Conservation (phyloP, 2,888 invertebrate genomes). For the Bembecia ichneumoniformis region DNA sequence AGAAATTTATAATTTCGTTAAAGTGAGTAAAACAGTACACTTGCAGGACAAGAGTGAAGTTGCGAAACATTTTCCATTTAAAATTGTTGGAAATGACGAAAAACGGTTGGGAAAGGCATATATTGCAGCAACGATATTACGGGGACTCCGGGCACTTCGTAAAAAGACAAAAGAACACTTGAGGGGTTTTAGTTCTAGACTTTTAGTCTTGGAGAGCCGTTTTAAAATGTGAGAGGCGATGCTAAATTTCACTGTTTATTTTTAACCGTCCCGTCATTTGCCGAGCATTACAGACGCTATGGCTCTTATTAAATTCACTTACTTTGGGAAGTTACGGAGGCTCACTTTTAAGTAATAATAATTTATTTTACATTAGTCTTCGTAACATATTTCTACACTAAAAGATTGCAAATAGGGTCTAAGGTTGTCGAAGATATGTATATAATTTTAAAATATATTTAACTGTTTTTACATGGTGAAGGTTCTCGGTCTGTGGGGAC, state of each 20-base stretch:
- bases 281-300: too few species aligned
- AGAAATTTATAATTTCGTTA: neutral
- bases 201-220: neutral
- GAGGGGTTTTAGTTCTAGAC: neutral
- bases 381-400: too few species aligned
- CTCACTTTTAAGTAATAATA: too few species aligned
- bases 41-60: neutral
- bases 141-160: neutral
- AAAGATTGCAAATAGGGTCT: too few species aligned
- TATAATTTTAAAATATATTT: too few species aligned
- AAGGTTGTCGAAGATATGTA: too few species aligned
- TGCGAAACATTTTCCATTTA: neutral
- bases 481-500: too few species aligned
- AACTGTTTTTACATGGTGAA: too few species aligned
- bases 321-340: too few species aligned
- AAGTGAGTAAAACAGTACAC: too few species aligned
- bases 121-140: neutral
- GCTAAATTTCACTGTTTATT: neutral
- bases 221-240: neutral
- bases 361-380: too few species aligned
- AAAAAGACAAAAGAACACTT: neutral
- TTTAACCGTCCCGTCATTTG: neutral
- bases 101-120: neutral
- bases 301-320: too few species aligned
- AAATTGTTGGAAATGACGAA: neutral